Percentiles rank a stretch among this genome's conserved stretches.
Conservation (phyloP, 2,113 vertebrate genomes). For the Cricetomys ansorgei region DNA sequence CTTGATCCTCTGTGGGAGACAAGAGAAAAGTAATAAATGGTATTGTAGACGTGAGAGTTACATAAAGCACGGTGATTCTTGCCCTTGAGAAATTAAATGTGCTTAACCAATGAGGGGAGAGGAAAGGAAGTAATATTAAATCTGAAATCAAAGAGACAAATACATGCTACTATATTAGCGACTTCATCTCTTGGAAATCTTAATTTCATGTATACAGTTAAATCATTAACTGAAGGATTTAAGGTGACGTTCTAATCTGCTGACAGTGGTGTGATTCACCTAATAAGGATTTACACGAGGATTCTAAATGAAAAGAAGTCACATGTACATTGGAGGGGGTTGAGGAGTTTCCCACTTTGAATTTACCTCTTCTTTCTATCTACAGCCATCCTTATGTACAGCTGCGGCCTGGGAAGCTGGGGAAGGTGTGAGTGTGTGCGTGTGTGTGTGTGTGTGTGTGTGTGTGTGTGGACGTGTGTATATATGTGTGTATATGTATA, state of each 20-base stretch:
- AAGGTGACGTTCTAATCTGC: neutral
- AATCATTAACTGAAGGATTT: conserved; percentile 28
- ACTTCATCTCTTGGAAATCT: neutral
- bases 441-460: neutral
- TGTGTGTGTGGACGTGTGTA: neutral
- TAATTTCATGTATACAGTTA: conserved; percentile 25
- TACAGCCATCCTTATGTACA: neutral
- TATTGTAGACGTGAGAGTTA: neutral
- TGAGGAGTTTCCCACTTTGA: neutral
- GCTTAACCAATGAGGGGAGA: neutral
- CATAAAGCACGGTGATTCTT: neutral
- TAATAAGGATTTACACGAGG: too few species aligned
- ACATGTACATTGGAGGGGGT: neutral
- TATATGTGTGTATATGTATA: neutral
- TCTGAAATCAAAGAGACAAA: conserved; percentile 22
- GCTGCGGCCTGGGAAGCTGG: neutral
- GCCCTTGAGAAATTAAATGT: neutral
- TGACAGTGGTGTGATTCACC: neutral
- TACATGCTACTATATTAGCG: neutral
- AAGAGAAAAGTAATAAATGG: neutral
- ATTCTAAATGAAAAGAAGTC: conserved; percentile 53
- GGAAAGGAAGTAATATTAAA: neutral
- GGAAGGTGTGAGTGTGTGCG: neutral
- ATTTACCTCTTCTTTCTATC: neutral
- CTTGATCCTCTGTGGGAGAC: conserved; percentile 57